Conservation (phyloP, 2,797 vertebrate genomes). For the Podarcis lilfordi region DNA sequence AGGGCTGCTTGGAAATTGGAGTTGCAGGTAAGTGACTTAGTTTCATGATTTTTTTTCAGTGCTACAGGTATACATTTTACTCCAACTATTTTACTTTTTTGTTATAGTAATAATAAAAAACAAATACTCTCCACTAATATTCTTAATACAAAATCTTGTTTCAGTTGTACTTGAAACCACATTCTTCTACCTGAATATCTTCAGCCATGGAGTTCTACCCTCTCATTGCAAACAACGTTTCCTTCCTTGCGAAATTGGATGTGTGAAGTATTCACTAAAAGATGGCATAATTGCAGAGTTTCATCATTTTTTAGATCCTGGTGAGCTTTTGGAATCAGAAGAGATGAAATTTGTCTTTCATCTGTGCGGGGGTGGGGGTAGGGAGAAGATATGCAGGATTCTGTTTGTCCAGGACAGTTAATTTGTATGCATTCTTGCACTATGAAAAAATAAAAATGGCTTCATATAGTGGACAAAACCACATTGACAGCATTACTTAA, state of each 20-base stretch:
- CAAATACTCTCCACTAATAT: not conserved
- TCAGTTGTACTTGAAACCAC: constrained; percentile 69
- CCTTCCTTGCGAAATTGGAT: constrained; percentile 83
- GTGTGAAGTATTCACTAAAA: constrained; percentile 78
- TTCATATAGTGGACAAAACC: not conserved
- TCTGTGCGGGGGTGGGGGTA: not conserved
- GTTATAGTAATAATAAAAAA: too few relatives aligned
- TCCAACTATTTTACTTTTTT: too few relatives aligned
- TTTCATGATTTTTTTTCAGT: too few relatives aligned
- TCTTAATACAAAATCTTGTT: constrained; percentile 9
- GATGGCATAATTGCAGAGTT: constrained; percentile 77
- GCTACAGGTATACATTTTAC: too few relatives aligned
- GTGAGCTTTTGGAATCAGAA: constrained; percentile 54
- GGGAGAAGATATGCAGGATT: not conserved
- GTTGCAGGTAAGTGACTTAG: too few relatives aligned
- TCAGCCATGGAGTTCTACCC: constrained; percentile 81
- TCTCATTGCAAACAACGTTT: constrained; percentile 78
- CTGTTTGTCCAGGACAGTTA: not conserved
- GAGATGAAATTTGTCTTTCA: not conserved
- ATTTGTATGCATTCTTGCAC: not conserved
- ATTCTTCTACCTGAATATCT: constrained; percentile 82
- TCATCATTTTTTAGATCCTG: constrained; percentile 81
- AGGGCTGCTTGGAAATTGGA: too few relatives aligned
- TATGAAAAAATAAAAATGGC: not conserved
- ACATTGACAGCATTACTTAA: not conserved